Evolutionary conservation across 2,797 vertebrate genomes (phyloP), one percentile per base, ranked within the genome.

Genomic region (Notolepis coatsorum): DNA sequence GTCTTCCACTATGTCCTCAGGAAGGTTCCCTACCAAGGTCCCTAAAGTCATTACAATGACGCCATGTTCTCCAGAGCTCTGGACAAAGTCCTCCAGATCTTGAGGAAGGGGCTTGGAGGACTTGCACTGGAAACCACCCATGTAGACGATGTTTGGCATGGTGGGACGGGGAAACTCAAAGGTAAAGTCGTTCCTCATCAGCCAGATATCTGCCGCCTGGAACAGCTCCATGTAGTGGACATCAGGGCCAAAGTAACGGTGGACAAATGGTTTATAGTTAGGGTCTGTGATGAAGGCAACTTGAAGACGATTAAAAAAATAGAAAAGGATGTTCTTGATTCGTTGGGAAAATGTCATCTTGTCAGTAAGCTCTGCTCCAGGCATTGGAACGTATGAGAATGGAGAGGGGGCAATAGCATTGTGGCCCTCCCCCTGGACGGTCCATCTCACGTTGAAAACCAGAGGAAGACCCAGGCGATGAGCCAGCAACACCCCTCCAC

Each of bases 111-210:
- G 80, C 0, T 33, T 37, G 2, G 89, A 8, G 4, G 84, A 48
- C 30, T 64, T 78, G 47, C 90, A 91, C 52, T 92, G 90, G 65
- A 93, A 92, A 0, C 90, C 91, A 0, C 87, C 91, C 0, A 93
- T 75, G 55, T 93, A 89, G 18, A 92, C 79, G n/a, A 91, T 59
- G 0, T 91, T 92, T 38, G 92, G 91, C 86, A 93, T 84, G 6
- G 84, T 91, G 3, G 91, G 92, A 2, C 89, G 78, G 2, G 91
- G 89, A 62, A 92, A 91, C 41, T 93, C 92, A 9, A 93, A 90
- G 20, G 90, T 72, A 71, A 91, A 93, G 58, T 94, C 84, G 0
- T 69, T 24, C 59, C 89, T 84, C 12, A 91, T 62, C 12, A 93
- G 50, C 85, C 89, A 92, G 17, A 94, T 69, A 31, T 92, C 89